phyloP scores from a whole-genome alignment of 2,113 vertebrate genomes.

The Phylloscopus whistleri region DNA sequence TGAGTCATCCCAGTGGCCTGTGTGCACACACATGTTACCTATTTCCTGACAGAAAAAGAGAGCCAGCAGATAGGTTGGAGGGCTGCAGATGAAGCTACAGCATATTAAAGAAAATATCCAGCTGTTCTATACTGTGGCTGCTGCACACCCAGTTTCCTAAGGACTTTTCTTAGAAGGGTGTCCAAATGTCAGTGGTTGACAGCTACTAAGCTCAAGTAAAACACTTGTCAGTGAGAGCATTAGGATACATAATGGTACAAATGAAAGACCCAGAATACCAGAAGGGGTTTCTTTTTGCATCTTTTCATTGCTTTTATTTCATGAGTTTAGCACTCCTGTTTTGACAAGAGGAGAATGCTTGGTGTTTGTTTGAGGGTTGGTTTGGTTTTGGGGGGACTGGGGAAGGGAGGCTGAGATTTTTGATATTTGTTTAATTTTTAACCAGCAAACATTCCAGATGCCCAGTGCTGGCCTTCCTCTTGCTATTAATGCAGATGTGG shows the following conservation, averaged over 20 bases:
- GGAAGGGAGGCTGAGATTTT: rapidly evolving
- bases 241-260: background rate
- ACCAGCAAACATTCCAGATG: background rate
- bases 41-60: background rate
- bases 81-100: background rate
- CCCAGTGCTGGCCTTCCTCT: background rate
- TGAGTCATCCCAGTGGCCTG: background rate
- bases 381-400: background rate
- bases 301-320: background rate
- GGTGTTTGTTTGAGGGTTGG: background rate
- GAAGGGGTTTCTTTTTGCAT: background rate
- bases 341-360: background rate
- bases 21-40: background rate
- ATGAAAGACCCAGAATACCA: background rate
- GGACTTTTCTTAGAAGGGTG: background rate
- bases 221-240: background rate
- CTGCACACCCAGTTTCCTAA: background rate
- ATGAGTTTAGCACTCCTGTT: background rate
- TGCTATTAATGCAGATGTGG: background rate
- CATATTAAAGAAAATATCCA: background rate
- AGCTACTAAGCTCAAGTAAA: background rate
- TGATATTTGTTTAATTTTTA: background rate
- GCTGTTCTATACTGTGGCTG: background rate
- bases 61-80: background rate
- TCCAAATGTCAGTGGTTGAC: background rate